phyloP scores from a whole-genome alignment of 2,888 invertebrate genomes.

The Amphipyra berbera region DNA sequence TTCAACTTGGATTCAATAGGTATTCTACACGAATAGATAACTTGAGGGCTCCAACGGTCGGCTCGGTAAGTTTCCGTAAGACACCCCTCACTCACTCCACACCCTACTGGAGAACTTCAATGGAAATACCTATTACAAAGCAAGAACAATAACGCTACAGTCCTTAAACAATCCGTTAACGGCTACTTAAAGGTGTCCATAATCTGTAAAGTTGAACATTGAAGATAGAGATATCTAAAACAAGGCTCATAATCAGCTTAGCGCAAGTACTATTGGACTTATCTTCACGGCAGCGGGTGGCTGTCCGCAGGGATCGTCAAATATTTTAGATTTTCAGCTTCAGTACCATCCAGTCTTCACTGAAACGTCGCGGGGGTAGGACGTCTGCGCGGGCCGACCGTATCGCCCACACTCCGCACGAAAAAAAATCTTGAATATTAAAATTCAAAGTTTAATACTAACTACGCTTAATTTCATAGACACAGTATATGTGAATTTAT shows the following conservation, averaged over 20 bases:
- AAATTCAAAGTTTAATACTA: slow-evolving; percentile 37
- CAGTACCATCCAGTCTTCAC: slow-evolving; percentile 72
- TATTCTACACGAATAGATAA: too few species aligned
- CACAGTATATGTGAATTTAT: slow-evolving; percentile 20
- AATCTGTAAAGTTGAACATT: slow-evolving; percentile 48
- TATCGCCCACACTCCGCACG: slow-evolving; percentile 55
- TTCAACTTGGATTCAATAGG: too few species aligned
- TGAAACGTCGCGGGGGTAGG: slow-evolving; percentile 68
- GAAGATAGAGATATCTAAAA: slow-evolving; percentile 64
- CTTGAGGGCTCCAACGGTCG: too few species aligned
- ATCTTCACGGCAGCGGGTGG: slow-evolving; percentile 69
- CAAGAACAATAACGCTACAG: slow-evolving; percentile 15
- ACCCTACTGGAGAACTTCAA: too few species aligned
- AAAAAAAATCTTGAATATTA: slow-evolving; percentile 63
- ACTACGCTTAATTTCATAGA: background rate
- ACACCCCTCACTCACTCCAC: too few species aligned
- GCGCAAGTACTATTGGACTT: slow-evolving; percentile 73
- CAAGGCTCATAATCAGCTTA: slow-evolving; percentile 77
- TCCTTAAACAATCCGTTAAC: slow-evolving; percentile 21
- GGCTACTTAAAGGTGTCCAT: slow-evolving; percentile 31
- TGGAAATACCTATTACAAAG: too few species aligned
- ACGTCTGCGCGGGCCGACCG: slow-evolving; percentile 61
- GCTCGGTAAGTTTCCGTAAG: too few species aligned
- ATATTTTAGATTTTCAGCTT: slow-evolving; percentile 72
- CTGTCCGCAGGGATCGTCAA: slow-evolving; percentile 66